Base-by-base conservation (phyloP, 2,888 invertebrate genomes). In the Cephus spinipes region DNA sequence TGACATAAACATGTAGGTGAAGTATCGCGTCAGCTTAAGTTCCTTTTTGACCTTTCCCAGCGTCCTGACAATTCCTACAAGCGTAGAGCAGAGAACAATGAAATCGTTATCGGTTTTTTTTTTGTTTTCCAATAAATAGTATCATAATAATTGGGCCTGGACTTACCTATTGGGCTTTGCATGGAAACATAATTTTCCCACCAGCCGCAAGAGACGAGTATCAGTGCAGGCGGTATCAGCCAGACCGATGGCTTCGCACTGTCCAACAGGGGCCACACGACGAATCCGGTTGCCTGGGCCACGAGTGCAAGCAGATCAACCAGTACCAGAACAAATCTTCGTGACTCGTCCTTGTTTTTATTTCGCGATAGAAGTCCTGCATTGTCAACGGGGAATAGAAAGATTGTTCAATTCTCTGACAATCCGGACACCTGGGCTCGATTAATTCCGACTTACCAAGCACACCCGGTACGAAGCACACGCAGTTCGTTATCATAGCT, bases 141-240 rank as follows among this genome's bases (percentile, higher is more conserved):
- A 33, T 31, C 31, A 9, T 31, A 31, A 30, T 2, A 4, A 71
- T 6, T 71, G 30, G n/a, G n/a, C 23, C 30, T 23, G n/a, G 33
- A 74, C 36, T 92, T 90, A 95, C 95, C 95, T 81, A 98, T 94
- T 0, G 97, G 96, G 78, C 98, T 98, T 86, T 97, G 95, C 79
- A 95, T 94, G 79, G 97, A 96, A 1, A 98, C 97, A 90, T 97
- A 99, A 92, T 99, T 99, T 92, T 99, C 99, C 99, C 99, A 99
- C 98, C 98, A 99, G 34, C 97, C 97, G 69, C 97, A 94, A 0
- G 99, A 99, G 82, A 98, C 96, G 86, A 98, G 94, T 77, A 98
- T 92, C 68, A 98, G 94, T 0, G 98, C 94, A 0, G 97, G 93
- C 0, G 98, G 98, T 85, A 99, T 96, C 73, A 97, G 93, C 97